These are phyloP conservation scores for Metacarcinus magister DNA, from an alignment of 2,888 invertebrate genomes.

Conservation along the genomic window DNA sequence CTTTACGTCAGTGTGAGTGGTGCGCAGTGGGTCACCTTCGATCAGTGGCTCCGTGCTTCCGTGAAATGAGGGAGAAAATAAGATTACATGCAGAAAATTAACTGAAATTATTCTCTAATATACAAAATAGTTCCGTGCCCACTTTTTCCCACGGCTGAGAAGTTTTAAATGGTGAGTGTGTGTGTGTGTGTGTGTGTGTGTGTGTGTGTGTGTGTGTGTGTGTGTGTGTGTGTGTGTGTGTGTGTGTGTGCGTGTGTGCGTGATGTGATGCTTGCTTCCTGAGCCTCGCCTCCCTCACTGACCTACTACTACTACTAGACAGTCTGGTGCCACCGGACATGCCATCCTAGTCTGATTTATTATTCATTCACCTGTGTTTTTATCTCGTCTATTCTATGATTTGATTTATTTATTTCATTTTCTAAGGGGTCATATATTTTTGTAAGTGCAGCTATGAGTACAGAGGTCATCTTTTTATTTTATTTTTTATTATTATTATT, in stretches of 20 bases:
- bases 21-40: neutral
- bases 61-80: constrained; percentile 32
- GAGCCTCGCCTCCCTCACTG: no score
- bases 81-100: neutral
- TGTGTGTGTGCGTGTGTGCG: constrained; percentile 18
- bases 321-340: no score
- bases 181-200: constrained; percentile 1
- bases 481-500: neutral
- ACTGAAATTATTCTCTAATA: neutral
- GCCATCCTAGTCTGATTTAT: no score
- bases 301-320: no score
- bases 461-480: neutral
- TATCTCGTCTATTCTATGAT: neutral
- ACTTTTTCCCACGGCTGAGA: neutral
- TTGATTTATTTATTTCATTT: neutral
- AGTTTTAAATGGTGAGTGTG: neutral
- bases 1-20: neutral
- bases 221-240: neutral
- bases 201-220: constrained; percentile 29
- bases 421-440: neutral
- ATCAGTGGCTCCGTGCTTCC: constrained; percentile 15
- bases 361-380: no score
- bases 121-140: neutral
- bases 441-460: neutral
- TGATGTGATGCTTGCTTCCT: constrained; percentile 30